Conservation (phyloP, 2,797 vertebrate species). For the Acipenser ruthenus region DNA sequence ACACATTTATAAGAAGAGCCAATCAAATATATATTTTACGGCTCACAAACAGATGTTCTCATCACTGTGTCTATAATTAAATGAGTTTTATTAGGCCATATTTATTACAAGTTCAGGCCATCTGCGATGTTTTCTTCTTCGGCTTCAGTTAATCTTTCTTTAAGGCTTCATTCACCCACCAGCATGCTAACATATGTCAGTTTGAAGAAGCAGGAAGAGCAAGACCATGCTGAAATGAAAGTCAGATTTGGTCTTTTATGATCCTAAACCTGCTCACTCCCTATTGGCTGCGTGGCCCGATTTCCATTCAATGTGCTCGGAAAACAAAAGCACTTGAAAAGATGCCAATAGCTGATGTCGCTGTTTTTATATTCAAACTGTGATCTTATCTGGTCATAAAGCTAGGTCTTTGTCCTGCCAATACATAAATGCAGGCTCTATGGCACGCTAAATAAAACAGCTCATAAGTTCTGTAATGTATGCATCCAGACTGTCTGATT, state of each 20-base stretch:
- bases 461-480: too few relatives aligned
- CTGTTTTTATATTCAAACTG: neutral
- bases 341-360: too few relatives aligned
- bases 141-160: neutral
- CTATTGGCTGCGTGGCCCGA: too few relatives aligned
- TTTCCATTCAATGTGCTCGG: too few relatives aligned
- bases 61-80: conserved; percentile 6
- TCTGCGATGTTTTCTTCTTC: neutral
- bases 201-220: neutral
- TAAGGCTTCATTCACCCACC: neutral
- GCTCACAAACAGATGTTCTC: conserved; percentile 6
- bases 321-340: too few relatives aligned
- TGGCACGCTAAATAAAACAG: too few relatives aligned
- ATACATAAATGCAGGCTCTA: too few relatives aligned
- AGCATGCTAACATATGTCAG: neutral
- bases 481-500: too few relatives aligned
- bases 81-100: conserved; percentile 2
- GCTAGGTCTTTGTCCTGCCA: too few relatives aligned
- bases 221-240: neutral
- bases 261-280: too few relatives aligned
- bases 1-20: neutral
- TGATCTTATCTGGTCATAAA: too few relatives aligned
- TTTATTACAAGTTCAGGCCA: conserved; percentile 7
- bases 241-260: too few relatives aligned
- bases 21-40: neutral